phyloP scores from a whole-genome alignment of 2,888 invertebrate genomes.

The Harpagoxenus sublaevis region DNA sequence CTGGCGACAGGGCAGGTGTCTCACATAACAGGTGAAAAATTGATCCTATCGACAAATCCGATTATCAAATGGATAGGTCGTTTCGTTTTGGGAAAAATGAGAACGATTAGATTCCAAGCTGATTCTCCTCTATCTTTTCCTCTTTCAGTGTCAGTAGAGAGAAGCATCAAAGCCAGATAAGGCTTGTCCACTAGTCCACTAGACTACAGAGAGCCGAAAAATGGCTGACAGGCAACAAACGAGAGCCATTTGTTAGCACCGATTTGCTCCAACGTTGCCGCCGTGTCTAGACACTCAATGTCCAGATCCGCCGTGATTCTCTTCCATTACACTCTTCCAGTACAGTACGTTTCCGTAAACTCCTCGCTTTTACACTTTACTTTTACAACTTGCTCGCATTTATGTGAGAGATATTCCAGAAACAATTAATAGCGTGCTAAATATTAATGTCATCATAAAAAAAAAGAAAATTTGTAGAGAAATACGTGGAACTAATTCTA shows the following conservation, averaged over 20 bases:
- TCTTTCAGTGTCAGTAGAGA: conserved; percentile 59
- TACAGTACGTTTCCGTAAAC: conserved; percentile 16
- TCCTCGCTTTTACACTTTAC: neutral
- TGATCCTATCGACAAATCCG: neutral
- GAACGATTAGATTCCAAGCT: conserved; percentile 34
- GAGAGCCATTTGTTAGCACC: conserved; percentile 83
- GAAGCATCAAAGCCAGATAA: conserved; percentile 79
- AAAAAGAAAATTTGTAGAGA: neutral
- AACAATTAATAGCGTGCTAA: too few species aligned
- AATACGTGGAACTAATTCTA: neutral
- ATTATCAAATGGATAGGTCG: conserved; percentile 26
- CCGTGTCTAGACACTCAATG: conserved; percentile 35
- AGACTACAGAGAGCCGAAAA: conserved; percentile 75
- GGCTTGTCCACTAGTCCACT: conserved; percentile 68
- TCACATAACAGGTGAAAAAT: conserved; percentile 8
- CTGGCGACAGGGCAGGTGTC: neutral
- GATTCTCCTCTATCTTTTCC: conserved; percentile 57
- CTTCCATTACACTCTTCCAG: conserved; percentile 14
- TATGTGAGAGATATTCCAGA: neutral
- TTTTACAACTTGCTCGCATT: neutral
- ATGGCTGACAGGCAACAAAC: conserved; percentile 82
- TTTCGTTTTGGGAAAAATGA: conserved; percentile 57
- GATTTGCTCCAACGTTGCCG: conserved; percentile 71
- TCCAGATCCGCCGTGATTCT: conserved; percentile 10
- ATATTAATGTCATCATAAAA: neutral